Percentiles rank a stretch among this genome's conserved stretches.
Evolutionary conservation across 2,888 invertebrate genomes (phyloP).

Genomic region (Monochamus alternatus): DNA sequence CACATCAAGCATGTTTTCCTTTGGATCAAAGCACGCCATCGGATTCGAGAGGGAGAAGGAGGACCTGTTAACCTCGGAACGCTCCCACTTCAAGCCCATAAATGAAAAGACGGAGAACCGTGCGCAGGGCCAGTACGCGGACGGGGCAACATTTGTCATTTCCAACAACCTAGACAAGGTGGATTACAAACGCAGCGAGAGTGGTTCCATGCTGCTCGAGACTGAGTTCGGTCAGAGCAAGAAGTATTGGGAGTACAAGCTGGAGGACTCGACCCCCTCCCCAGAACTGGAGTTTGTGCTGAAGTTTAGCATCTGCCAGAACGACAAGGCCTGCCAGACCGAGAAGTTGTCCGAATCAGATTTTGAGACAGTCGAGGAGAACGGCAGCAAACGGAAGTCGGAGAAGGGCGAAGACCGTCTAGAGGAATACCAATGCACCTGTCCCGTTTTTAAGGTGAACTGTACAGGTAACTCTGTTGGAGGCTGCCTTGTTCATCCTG

Average conservation of each 20-base stretch:
- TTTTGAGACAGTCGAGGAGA: slow-evolving; percentile 36
- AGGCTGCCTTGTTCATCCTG: slow-evolving; percentile 35
- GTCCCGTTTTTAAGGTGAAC: slow-evolving; percentile 32
- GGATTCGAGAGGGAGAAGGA: slow-evolving; percentile 72
- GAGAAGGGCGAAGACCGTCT: background rate
- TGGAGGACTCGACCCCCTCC: slow-evolving; percentile 23
- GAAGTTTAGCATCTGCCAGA: slow-evolving; percentile 79
- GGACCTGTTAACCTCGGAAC: slow-evolving; percentile 80
- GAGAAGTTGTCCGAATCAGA: slow-evolving; percentile 60
- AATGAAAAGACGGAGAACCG: slow-evolving; percentile 65
- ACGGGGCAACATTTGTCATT: slow-evolving; percentile 84
- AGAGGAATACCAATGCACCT: slow-evolving; percentile 39
- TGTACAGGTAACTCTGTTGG: slow-evolving; percentile 34
- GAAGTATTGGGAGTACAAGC: slow-evolving; percentile 74
- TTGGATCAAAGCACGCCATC: slow-evolving; percentile 27
- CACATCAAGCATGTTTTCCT: slow-evolving; percentile 32
- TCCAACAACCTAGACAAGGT: slow-evolving; percentile 77
- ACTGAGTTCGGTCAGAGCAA: slow-evolving; percentile 70
- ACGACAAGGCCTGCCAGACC: slow-evolving; percentile 76
- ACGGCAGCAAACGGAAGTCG: background rate
- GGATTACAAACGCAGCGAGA: slow-evolving; percentile 79
- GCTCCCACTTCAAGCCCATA: slow-evolving; percentile 85
- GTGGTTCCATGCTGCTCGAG: slow-evolving; percentile 77
- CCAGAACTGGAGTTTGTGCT: slow-evolving; percentile 71
- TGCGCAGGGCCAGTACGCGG: slow-evolving; percentile 74